These are phyloP conservation scores for mouse (Mus musculus) DNA, from an alignment of 2,113 vertebrate species.

Conservation along the genomic window DNA sequence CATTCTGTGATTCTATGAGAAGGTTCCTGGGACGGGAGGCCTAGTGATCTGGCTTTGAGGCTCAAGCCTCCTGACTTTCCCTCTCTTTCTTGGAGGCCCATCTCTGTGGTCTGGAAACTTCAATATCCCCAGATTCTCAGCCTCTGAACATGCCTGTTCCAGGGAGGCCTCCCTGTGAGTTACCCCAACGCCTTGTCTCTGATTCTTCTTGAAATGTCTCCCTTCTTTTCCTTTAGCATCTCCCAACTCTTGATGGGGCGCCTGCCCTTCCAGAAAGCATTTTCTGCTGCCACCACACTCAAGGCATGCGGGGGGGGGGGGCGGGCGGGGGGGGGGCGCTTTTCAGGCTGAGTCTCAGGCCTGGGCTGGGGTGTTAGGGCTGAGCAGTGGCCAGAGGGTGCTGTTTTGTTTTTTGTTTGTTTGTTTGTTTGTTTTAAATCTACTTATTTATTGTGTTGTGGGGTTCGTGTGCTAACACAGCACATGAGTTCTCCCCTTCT, in stretches of 20 bases:
- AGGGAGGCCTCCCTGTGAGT: neutral
- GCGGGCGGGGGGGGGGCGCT: too few species aligned
- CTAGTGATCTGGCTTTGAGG: neutral
- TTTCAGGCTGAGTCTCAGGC: neutral
- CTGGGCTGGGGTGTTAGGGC: accelerated
- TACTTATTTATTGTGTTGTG: neutral
- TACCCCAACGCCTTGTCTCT: neutral
- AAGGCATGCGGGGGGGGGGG: conserved; percentile 52
- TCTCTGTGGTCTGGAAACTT: neutral
- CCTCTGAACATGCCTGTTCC: neutral
- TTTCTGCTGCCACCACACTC: neutral
- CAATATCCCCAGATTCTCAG: neutral
- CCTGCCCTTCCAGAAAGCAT: neutral
- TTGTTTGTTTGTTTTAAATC: neutral
- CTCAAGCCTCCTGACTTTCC: neutral
- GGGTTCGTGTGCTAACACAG: neutral
- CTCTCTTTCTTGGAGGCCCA: neutral
- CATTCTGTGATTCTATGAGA: neutral
- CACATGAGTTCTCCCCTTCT: neutral
- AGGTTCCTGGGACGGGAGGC: neutral
- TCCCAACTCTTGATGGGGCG: neutral
- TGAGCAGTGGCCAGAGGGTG: too few species aligned
- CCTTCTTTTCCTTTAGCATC: too few species aligned
- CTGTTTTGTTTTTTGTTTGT: too few species aligned
- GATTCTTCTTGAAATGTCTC: neutral